Evolutionary conservation across 2,797 vertebrate genomes (phyloP), one percentile per base, ranked within the genome.

Genomic region (Huso huso): DNA sequence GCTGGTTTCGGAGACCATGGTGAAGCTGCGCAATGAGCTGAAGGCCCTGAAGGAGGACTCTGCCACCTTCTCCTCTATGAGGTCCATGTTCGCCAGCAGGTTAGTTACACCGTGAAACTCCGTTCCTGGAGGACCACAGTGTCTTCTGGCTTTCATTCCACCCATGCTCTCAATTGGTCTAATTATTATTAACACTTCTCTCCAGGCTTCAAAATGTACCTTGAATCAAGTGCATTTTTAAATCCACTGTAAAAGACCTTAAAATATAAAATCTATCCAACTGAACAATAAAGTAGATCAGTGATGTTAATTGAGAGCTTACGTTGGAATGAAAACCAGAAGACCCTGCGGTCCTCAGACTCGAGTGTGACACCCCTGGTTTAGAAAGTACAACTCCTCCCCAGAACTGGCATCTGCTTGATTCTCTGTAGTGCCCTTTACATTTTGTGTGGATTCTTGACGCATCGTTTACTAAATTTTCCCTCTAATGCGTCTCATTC

Each of bases 71-170:
- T 93, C 92, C 7, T 92, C 93, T 0, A 84, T 93, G 10, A 73
- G 93, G 15, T 89, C 93, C 74, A 91, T 93, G 88, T 94, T 94
- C 68, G 90, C 92, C 50, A 93, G 88, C 79, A 89, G 93, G 92
- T 94, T 82, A 80, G 74, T 12, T 10, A 37, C 37, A 37, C 37
- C 5, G 37, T 37, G 37, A 18, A 18, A 18, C 18, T 18, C 15
- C 18, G 1, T 18, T 37, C 37, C 37, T 37, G 4, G 37, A 10
- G 53, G 37, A 37, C 37, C 2, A 1, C 18, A 18, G 18, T 18
- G 18, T 18, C 18, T 18, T 18, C 2, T 37, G 5, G 37, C 37
- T 37, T 37, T 37, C 37, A 5, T 37, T 37, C 37, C 37, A 37
- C 4, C 37, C 37, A 4, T 4, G 37, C 37, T 37, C 37, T 37